Evolutionary conservation across 2,113 vertebrate species (phyloP), one percentile per base, ranked within the genome.

Genomic region (Oplegnathus fasciatus): DNA sequence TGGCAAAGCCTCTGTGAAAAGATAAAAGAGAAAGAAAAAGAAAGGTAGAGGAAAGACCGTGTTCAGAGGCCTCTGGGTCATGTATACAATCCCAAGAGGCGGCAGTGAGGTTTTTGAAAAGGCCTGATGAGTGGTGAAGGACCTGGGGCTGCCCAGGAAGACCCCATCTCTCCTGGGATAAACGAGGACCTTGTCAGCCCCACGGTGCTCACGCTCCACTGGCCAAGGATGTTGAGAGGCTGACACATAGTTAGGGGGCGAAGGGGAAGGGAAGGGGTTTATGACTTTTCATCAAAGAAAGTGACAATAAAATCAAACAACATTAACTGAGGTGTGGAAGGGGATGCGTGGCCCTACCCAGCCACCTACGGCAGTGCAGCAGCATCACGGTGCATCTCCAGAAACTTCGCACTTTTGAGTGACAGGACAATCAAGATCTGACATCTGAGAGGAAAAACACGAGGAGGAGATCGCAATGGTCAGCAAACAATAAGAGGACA

Each of bases 1-100:
- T 10, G 80, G 79, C 89, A 91, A 84, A 87, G 86, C 88, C 87
- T 91, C 91, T 92, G 88, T 91, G 88, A 93, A 82, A 89, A 86
- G 10, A 76, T 37, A 28, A 82, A 20, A 61, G 13, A 79, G 22
- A 30, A 13, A 8, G 4, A 44, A 32, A 71, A n/a, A 52, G 3
- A 66, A 44, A 50, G 44, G 46, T 37, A 46, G 34, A 22, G 68
- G 55, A 50, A 67, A 58, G 62, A 83, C 73, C 8, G 2, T 57
- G 40, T 37, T 52, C 20, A 8, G 42, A 62, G 20, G 84, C 28
- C 54, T 84, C 46, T 55, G 54, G 32, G 44, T 32, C 4, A 22
- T 20, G 40, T 44, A 13, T 34, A 34, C 22, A 66, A 65, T 70
- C 74, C 62, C 54, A 57, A 40, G 55, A 89, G 77, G 70, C n/a